Evolutionary conservation across 2,113 vertebrate species (phyloP).

Genomic region (Laticauda colubrina): DNA sequence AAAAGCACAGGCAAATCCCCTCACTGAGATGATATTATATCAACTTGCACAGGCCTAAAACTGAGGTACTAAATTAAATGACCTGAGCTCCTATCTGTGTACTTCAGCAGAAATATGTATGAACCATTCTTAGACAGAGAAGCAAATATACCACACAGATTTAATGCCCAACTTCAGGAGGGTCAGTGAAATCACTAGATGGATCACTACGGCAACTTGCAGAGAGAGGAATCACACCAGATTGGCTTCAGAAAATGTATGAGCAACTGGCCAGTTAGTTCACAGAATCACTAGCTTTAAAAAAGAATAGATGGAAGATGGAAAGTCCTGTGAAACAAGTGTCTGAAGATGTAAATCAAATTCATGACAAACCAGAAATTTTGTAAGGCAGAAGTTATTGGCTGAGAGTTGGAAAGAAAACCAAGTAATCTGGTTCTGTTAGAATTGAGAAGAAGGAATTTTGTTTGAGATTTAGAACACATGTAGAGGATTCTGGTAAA

Average conservation of each 20-base stretch:
- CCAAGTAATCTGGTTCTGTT: no score
- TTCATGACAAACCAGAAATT: no score
- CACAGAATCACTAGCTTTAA: background rate
- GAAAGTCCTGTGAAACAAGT: background rate
- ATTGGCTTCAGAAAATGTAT: background rate
- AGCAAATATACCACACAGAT: background rate
- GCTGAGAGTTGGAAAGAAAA: no score
- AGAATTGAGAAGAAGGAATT: no score
- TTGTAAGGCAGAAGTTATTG: no score
- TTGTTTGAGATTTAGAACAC: no score
- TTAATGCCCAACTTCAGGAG: background rate
- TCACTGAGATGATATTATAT: background rate
- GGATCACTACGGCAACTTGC: background rate
- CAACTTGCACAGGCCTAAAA: background rate
- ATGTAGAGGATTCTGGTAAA: no score
- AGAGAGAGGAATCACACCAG: background rate
- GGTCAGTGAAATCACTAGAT: background rate
- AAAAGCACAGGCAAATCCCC: background rate
- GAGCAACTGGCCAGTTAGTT: background rate
- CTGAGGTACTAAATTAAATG: background rate
- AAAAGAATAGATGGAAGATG: background rate
- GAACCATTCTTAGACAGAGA: background rate
- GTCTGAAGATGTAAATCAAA: no score
- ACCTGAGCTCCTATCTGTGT: background rate
- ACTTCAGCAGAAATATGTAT: background rate